phyloP scores from a whole-genome alignment of 1,140 invertebrate genomes.

The Apis laboriosa region DNA sequence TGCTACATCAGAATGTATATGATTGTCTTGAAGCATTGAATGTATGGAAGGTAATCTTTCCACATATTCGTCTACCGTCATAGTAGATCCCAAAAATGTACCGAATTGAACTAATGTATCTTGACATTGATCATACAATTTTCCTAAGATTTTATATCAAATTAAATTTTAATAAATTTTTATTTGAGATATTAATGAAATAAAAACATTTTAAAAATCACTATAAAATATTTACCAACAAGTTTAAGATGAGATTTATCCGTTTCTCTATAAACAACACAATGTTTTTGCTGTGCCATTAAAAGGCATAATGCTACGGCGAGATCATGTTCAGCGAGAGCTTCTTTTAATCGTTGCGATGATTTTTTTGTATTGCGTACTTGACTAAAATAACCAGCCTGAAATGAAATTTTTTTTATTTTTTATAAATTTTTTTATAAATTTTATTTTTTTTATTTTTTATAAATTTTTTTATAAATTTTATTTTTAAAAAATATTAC shows the following conservation, averaged over 20 bases:
- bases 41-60: conserved; percentile 94
- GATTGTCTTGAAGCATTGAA: conserved; percentile 94
- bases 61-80: conserved; percentile 97
- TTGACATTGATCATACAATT: conserved; percentile 94
- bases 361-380: conserved; percentile 98
- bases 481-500: neutral
- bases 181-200: neutral
- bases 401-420: too few species aligned
- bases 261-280: conserved; percentile 93
- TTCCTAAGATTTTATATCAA: conserved; percentile 70
- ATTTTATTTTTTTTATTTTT: neutral
- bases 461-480: neutral
- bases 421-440: neutral
- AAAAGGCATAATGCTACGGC: conserved; percentile 96
- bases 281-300: conserved; percentile 98
- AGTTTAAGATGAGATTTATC: conserved; percentile 95
- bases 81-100: conserved; percentile 95
- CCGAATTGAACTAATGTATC: conserved; percentile 99
- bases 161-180: conserved; percentile 17
- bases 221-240: conserved; percentile 82
- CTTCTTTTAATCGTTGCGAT: conserved; percentile 97
- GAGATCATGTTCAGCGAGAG: conserved; percentile 94
- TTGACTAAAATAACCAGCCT: conserved; percentile 98
- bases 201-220: conserved; percentile 35
- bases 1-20: conserved; percentile 97